Evolutionary conservation across 2,797 vertebrate genomes (phyloP), one percentile per base, ranked within the genome.

Genomic region (Lagodon rhomboides): DNA sequence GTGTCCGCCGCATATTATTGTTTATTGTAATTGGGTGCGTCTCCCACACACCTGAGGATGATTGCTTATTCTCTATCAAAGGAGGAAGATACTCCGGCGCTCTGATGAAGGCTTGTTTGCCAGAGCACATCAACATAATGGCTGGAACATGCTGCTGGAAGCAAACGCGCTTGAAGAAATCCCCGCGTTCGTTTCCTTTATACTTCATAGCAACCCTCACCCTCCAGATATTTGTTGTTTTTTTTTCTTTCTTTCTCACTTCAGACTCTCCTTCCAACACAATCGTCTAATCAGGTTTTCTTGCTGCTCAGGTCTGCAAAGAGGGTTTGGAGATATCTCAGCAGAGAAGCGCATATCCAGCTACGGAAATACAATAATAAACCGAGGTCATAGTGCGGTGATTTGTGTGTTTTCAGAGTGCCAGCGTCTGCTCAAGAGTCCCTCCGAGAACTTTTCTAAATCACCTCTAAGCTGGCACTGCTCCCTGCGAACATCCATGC

Each of bases 401-500:
- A 15, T 67, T 70, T 55, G 22, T 70, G 38, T 41, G 25, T 59
- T 38, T 38, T 38, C 38, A 38, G 38, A 38, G 38, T 38, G 38
- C 38, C 38, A 8, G 3, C 38, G 7, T 38, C 25, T 56, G 18
- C 15, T 62, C 50, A 18, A 18, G 16, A 68, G 53, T 53, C 34
- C 46, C 44, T 54, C n/a, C 2, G 15, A 72, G 22, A 75, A 69
- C 54, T 77, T 74, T 79, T 7, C 44, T 53, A 75, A 80, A 80
- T 86, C 67, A 49, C 54, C 58, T 78, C 61, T 56, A 62, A 84
- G 73, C 65, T 63, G 20, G 9, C 80, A 49, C 49, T 43, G 53
- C 25, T 43, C 23, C 22, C 27, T 65, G 8, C 20, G 72, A 13
- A 22, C 58, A 56, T 51, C 68, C 17, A 17, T 54, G 20, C 23